Conservation (phyloP, 1,140 invertebrate species). For the Penaeus indicus region DNA sequence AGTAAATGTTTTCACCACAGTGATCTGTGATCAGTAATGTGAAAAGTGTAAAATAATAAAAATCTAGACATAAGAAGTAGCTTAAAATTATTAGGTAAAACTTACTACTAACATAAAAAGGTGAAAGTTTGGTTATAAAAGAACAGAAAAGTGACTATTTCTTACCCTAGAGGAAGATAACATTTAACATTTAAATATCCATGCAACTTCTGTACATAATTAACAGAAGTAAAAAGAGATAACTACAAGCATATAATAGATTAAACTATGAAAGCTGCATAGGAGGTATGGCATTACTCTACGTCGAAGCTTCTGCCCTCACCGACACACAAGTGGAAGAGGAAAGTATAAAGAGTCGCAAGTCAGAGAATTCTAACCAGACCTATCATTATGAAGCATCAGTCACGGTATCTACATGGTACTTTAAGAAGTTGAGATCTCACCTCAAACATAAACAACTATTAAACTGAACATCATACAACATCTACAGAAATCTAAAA, state of each 20-base stretch:
- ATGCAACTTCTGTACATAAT: slow-evolving; percentile 38
- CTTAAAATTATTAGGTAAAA: too few species aligned
- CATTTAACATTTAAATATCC: slow-evolving; percentile 19
- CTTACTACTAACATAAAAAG: too few species aligned
- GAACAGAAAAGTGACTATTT: too few species aligned
- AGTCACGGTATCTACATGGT: too few species aligned
- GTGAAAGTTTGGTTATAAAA: too few species aligned
- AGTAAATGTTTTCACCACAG: background rate
- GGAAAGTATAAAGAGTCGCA: too few species aligned
- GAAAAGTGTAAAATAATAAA: slow-evolving; percentile 29
- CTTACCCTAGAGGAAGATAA: slow-evolving; percentile 22
- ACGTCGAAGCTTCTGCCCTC: slow-evolving; percentile 16
- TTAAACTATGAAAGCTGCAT: background rate
- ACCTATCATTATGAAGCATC: too few species aligned
- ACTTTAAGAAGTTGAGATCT: too few species aligned
- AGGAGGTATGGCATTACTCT: background rate
- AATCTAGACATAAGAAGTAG: slow-evolving; percentile 31
- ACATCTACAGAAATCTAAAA: background rate
- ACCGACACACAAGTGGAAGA: slow-evolving; percentile 7
- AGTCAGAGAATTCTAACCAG: too few species aligned
- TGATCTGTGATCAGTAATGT: background rate
- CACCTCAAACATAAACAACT: background rate
- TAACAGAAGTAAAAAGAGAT: slow-evolving; percentile 13
- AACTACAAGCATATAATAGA: slow-evolving; percentile 32
- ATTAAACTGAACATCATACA: background rate